Base-by-base conservation (phyloP, 2,888 invertebrate genomes). In the Malachius bipustulatus region DNA sequence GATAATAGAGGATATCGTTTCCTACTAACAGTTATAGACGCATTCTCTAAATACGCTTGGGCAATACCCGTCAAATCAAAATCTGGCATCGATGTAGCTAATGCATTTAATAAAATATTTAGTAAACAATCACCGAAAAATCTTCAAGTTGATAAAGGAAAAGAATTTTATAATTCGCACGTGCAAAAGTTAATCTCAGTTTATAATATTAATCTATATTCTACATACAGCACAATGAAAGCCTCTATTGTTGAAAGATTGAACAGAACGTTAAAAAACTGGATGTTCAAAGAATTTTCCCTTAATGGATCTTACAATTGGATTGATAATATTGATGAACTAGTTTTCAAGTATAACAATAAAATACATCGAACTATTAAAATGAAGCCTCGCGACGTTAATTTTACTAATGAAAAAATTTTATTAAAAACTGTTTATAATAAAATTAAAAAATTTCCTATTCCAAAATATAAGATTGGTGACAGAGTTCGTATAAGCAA, bases 21-120 rank as follows among this genome's bases (percentile, higher is more conserved):
- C 38, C 37, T 58, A 26, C 38, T 59, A 27, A 50, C 52, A 4
- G 45, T 55, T 11, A 59, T 56, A 19, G 53, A 58, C 43, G 46
- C 45, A 11, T 57, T 57, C 43, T 55, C 55, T 2, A 60, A 60
- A 47, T 59, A 45, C 46, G 52, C 54, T 2, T 60, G 54, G 54
- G 49, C 47, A 12, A 33, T 44, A 24, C 51, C 56, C 1, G 26
- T 54, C 3, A 56, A 56, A 44, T 45, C 34, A 11, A 55, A 54
- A 48, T 49, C 35, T 32, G 52, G 40, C n/a, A 37, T 43, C 26
- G 49, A 50, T 36, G 45, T 51, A 4, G 41, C 44, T 10, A 19
- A 16, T 16, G 41, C 37, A 14, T 36, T 41, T 29, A 16, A 36
- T 15, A 16, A 29, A 8, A 30, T 43, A 32, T 28, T 39, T 4